Evolutionary conservation across 1,140 invertebrate species (phyloP), one percentile per base, ranked within the genome.

Genomic region (Aphelinus certus): DNA sequence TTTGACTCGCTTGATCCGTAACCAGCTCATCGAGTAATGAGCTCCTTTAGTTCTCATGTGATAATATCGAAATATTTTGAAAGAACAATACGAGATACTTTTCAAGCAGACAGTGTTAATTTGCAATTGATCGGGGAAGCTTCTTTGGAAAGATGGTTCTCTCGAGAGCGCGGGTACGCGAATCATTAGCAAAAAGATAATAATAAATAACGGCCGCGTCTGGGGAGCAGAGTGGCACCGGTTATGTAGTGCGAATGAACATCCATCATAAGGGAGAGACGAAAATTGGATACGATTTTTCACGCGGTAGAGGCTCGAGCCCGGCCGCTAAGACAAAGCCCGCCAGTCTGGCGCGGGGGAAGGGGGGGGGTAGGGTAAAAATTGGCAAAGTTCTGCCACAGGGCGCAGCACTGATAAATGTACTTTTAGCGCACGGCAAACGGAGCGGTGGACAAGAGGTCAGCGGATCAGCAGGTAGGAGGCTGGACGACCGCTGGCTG

Each of bases 391-490:
- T 26, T 26, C 26, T 26, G 26, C 26, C 26, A 26, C 26, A 26
- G 26, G 26, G 26, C 26, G 26, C 26, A 26, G 26, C 26, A 26
- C 26, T 26, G 26, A 26, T 26, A 26, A 26, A 26, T 26, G 26
- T 26, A 62, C 10, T 69, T 71, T 42, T 26, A 76, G 75, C 75
- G 9, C 75, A 76, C 53, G 75, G 75, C 1, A 76, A 76, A 45
- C 75, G 75, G 1, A 76, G 49, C 45, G 64, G 56, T 9, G n/a
- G 10, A 10, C 45, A 56, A 0, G 58, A 26, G 60, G 1, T 45
- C 42, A 53, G 1, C 48, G 53, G 42, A 42, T 47, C n/a, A n/a
- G 57, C 3, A 2, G 55, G 42, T n/a, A 45, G 1, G 43, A 56
- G n/a, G 9, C 42, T 56, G 43, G 66, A 9, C 9, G 60, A 47